Evolutionary conservation across 2,888 invertebrate species (phyloP).

Genomic region (Drosophila putrida): DNA sequence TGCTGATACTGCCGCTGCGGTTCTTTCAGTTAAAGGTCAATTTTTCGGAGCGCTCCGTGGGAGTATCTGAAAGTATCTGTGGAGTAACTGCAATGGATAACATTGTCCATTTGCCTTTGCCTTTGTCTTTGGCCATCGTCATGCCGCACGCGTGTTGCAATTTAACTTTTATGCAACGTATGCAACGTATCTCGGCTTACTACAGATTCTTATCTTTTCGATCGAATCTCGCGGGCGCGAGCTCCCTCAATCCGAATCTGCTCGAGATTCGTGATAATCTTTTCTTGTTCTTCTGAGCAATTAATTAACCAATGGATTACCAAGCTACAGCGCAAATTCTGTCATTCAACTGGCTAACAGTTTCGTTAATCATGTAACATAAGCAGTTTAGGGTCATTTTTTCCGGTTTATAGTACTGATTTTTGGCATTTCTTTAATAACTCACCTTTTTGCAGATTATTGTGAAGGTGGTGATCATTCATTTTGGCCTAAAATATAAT

Average conservation of each 20-base stretch:
- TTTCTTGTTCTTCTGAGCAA: constrained; percentile 72
- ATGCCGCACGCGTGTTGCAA: constrained; percentile 80
- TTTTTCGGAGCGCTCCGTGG: constrained; percentile 68
- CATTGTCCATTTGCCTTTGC: constrained; percentile 64
- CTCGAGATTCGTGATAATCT: constrained; percentile 76
- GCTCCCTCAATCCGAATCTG: constrained; percentile 62
- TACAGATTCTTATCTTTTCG: constrained; percentile 59
- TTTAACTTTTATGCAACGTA: constrained; percentile 68
- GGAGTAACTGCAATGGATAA: constrained; percentile 22
- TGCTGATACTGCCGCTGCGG: constrained; percentile 37
- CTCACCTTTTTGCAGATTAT: constrained; percentile 85
- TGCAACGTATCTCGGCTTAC: constrained; percentile 35
- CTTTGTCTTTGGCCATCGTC: constrained; percentile 41
- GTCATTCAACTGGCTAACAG: constrained; percentile 39
- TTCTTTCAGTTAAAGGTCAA: constrained; percentile 78
- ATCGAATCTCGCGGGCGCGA: constrained; percentile 57
- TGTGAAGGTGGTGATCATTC: constrained; percentile 86
- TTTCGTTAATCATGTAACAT: constrained; percentile 2
- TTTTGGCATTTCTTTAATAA: constrained; percentile 7
- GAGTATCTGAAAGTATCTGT: constrained; percentile 61
- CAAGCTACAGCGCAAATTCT: constrained; percentile 18
- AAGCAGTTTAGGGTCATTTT: constrained; percentile 37
- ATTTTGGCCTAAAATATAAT: constrained; percentile 84
- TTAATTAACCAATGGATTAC: constrained; percentile 65
- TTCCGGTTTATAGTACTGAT: constrained; percentile 33